Conservation (phyloP, 2,797 vertebrate species). For the Melanogrammus aeglefinus region DNA sequence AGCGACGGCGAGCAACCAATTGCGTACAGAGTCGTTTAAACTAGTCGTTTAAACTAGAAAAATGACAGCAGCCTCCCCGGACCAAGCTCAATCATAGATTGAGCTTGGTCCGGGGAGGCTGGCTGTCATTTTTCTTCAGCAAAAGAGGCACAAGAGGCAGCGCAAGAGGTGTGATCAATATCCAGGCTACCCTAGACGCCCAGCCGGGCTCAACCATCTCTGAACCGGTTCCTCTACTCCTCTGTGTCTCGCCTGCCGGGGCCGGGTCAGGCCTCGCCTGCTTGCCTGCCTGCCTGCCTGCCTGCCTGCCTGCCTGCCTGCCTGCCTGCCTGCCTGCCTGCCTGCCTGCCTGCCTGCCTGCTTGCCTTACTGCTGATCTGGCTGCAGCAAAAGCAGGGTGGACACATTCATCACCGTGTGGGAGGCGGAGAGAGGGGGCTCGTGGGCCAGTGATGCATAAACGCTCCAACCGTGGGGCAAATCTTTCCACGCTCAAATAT, state of each 20-base stretch:
- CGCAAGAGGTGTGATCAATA: too few species aligned
- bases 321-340: neutral
- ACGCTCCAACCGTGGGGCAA: neutral
- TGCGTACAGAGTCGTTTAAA: too few species aligned
- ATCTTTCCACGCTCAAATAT: neutral
- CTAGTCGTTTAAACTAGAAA: too few species aligned
- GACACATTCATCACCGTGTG: neutral
- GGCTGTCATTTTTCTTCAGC: too few species aligned
- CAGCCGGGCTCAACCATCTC: neutral
- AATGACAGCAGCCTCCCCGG: too few species aligned
- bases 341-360: neutral
- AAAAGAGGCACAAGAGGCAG: too few species aligned
- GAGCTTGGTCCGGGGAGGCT: too few species aligned
- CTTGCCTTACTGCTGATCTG: neutral
- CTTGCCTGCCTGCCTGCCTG: neutral
- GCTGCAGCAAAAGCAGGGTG: neutral
- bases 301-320: neutral
- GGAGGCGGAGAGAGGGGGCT: neutral
- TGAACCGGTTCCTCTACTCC: neutral
- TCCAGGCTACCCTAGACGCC: neutral
- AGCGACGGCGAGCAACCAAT: too few species aligned
- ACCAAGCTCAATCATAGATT: too few species aligned
- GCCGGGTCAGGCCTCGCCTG: neutral
- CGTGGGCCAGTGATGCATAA: neutral
- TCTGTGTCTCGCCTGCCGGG: neutral